A percentile compares a stretch with the other conserved stretches of the same genome.
Conservation (phyloP, 1,140 invertebrate species). For the Drosophila melanica region DNA sequence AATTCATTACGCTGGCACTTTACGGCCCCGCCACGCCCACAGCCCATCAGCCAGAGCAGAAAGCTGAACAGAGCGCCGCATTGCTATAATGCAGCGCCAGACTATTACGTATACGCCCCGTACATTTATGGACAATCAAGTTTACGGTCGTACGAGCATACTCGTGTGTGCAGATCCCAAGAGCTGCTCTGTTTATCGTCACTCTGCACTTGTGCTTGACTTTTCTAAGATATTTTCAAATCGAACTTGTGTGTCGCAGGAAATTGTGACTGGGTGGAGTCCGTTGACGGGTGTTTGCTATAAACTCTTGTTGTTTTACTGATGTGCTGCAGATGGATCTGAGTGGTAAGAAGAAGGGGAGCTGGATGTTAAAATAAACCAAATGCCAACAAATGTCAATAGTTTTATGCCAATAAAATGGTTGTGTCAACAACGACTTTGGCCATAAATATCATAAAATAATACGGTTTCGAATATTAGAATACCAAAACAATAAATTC, state of each 20-base stretch:
- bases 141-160: constrained; percentile 47
- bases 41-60: neutral
- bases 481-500: neutral
- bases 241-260: constrained; percentile 55
- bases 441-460: neutral
- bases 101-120: constrained; percentile 81
- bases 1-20: constrained; percentile 74
- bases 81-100: constrained; percentile 64
- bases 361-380: constrained; percentile 4
- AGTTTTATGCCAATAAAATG: neutral
- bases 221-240: constrained; percentile 75
- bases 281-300: neutral
- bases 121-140: constrained; percentile 81
- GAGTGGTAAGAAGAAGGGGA: constrained; percentile 8
- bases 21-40: constrained; percentile 39
- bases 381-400: constrained; percentile 19
- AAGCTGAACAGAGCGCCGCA: constrained; percentile 42
- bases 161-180: constrained; percentile 17
- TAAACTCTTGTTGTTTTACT: constrained; percentile 22
- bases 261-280: constrained; percentile 33
- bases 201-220: constrained; percentile 73
- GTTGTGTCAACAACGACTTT: constrained; percentile 1
- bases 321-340: constrained; percentile 19
- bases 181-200: constrained; percentile 62
- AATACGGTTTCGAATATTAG: neutral